Evolutionary conservation across 2,888 invertebrate species (phyloP).

Genomic region (Meiosimyza platycephala): DNA sequence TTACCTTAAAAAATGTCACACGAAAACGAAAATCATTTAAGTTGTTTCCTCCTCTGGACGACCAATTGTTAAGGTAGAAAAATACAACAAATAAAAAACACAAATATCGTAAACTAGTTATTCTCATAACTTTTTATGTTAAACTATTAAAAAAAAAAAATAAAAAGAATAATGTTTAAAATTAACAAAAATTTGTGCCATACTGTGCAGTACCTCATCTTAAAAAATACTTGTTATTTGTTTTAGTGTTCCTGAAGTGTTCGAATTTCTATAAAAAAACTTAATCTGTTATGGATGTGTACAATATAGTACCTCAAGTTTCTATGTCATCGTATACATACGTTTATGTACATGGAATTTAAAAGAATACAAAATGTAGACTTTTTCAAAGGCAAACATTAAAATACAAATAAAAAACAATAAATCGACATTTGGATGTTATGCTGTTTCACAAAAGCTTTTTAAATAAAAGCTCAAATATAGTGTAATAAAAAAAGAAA

Average conservation of each 20-base stretch:
- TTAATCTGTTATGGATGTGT: constrained; percentile 10
- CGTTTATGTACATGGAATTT: background rate
- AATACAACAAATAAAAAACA: constrained; percentile 45
- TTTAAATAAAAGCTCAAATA: constrained; percentile 12
- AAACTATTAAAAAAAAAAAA: background rate
- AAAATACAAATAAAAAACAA: constrained; percentile 5
- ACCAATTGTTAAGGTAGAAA: background rate
- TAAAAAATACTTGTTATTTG: constrained; percentile 19
- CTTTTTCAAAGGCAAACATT: too few species aligned
- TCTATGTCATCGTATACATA: background rate
- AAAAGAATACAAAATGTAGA: background rate
- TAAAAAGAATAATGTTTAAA: constrained; percentile 21
- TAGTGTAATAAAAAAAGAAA: background rate
- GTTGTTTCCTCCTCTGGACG: too few species aligned
- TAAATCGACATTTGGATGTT: constrained; percentile 66
- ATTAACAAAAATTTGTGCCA: constrained; percentile 57
- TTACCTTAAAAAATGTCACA: too few species aligned
- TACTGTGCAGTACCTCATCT: constrained; percentile 68
- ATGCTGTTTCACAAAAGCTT: constrained; percentile 57
- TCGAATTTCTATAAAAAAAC: background rate
- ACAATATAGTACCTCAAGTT: background rate
- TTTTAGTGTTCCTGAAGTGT: constrained; percentile 1
- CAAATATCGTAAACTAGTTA: constrained; percentile 37
- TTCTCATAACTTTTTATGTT: background rate
- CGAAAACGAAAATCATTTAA: too few species aligned